Evolutionary conservation across 2,113 vertebrate species (phyloP).

Genomic region (Proteles cristata): DNA sequence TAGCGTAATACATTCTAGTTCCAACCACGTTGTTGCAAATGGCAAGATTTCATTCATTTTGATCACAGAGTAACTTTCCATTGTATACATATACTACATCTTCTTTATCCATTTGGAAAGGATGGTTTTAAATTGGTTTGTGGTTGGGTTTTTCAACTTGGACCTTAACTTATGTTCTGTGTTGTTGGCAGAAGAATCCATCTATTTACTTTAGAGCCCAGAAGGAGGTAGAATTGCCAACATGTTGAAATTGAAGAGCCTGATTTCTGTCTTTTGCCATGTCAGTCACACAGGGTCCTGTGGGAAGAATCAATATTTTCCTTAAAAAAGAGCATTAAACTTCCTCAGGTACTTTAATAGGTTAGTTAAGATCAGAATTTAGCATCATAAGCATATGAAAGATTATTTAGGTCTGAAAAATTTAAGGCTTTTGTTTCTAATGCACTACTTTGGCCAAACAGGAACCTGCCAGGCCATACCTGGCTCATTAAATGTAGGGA

Average conservation of each 20-base stretch:
- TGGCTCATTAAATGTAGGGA: neutral
- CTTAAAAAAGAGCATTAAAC: neutral
- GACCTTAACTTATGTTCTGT: neutral
- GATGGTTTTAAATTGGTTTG: neutral
- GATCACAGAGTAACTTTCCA: no score
- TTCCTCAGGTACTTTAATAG: neutral
- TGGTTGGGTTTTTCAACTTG: neutral
- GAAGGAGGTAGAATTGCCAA: neutral
- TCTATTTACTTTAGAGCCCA: neutral
- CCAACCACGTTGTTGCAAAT: no score
- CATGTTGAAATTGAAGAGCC: neutral
- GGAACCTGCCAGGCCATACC: neutral
- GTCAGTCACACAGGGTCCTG: neutral
- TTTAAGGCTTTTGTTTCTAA: neutral
- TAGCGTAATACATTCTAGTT: no score
- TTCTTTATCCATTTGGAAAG: neutral
- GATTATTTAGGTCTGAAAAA: neutral
- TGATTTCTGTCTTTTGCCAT: neutral
- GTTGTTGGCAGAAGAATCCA: neutral
- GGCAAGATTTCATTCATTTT: no score
- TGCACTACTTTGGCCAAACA: neutral
- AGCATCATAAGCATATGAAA: neutral
- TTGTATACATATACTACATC: no score
- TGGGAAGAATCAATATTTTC: neutral
- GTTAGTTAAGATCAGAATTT: neutral